Evolutionary conservation across 2,888 invertebrate species (phyloP), one percentile per base, ranked within the genome.

Genomic region (Taphrorychus bicolor): DNA sequence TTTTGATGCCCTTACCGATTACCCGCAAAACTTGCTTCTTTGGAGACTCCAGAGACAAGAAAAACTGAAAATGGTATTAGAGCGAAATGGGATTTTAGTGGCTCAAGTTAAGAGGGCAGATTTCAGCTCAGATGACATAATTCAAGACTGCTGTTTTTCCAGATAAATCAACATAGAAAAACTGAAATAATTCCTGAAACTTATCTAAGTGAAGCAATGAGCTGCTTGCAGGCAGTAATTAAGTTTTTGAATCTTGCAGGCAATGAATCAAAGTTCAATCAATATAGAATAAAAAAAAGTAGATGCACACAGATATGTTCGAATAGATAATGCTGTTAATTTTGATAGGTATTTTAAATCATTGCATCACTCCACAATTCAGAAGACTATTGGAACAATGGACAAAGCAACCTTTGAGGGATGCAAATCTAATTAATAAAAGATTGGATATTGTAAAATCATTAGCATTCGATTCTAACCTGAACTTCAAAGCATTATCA

Each of bases 401-500:
- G 97, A 86, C 98, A 3, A 92, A 95, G 69, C 97, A 97, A 76
- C 98, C 98, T 0, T 84, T 98, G 3, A 88, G 92, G 59, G 96
- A 96, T 76, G 84, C 88, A 58, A 87, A 90, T 75, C 84, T 91
- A 0, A 90, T 94, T 76, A 92, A 92, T 78, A 97, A 98, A 80
- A 86, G 98, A 0, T 87, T 94, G 65, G 93, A 97, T 76, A 84
- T 97, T 19, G 97, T 98, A 0, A 91, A 94, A 77, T 83, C 89
- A 74, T 85, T 90, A 52, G 84, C 86, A 3, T 85, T 87, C 42
- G 85, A 88, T 72, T 85, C 89, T n/a, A n/a, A n/a, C n/a, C n/a
- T 0, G 89, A 91, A 72, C 82, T 92, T 0, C 82, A 96, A 7
- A 86, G 89, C 40, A 85, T 87, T 19, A 80, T 98, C 3, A 87